phyloP scores from a whole-genome alignment of 2,113 vertebrate species.

The Turdus rufiventris region DNA sequence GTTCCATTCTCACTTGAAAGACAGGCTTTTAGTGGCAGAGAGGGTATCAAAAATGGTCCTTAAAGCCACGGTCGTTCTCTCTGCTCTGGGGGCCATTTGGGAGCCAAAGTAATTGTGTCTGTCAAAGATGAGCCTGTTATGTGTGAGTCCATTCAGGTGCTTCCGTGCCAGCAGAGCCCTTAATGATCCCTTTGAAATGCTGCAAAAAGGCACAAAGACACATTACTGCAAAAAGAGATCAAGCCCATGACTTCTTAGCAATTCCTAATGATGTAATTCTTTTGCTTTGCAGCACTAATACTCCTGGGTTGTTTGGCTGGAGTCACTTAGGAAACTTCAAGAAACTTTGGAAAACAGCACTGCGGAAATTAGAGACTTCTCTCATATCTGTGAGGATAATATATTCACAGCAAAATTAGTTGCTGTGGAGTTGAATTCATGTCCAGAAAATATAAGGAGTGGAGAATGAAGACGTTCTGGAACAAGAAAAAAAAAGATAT shows the following conservation, averaged over 20 bases:
- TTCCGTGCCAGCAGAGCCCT: background rate
- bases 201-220: background rate
- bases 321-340: constrained; percentile 30
- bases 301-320: background rate
- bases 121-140: background rate
- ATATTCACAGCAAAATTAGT: background rate
- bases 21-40: background rate
- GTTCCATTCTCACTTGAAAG: background rate
- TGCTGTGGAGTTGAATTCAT: background rate
- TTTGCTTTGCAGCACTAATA: background rate
- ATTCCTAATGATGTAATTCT: constrained; percentile 23
- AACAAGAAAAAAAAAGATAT: constrained; percentile 5
- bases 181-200: background rate
- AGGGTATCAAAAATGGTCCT: background rate
- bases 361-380: background rate
- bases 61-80: fast-evolving
- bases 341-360: constrained; percentile 14
- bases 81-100: background rate
- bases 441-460: constrained; percentile 17
- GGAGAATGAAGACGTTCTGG: background rate
- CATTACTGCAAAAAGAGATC: background rate
- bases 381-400: background rate
- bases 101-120: background rate
- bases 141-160: background rate
- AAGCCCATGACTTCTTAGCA: background rate